These are phyloP conservation scores for Lophura nycthemera DNA, from an alignment of 2,113 vertebrate species.

Conservation along the genomic window DNA sequence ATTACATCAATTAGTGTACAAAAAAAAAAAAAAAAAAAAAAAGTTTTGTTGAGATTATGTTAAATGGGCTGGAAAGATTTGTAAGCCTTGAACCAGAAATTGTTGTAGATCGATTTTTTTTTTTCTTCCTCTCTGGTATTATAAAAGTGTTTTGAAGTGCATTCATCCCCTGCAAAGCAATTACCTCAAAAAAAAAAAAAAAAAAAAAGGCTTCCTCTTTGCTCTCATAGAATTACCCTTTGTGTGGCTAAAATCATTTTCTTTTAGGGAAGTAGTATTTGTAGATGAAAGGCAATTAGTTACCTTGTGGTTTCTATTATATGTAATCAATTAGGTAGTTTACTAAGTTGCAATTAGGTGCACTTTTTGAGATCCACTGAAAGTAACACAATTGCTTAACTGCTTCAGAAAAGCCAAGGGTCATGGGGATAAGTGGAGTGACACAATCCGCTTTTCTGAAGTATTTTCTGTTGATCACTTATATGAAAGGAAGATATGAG, in stretches of 20 bases:
- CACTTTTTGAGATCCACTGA: neutral
- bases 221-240: neutral
- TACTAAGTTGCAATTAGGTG: constrained; percentile 23
- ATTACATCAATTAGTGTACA: neutral
- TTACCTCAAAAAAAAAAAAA: neutral
- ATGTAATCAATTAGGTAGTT: constrained; percentile 4
- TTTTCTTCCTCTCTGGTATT: neutral
- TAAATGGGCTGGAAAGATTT: constrained; percentile 11
- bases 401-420: neutral
- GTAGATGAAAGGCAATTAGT: neutral
- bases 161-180: neutral
- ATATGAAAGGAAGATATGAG: neutral
- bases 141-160: neutral
- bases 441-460: constrained; percentile 13
- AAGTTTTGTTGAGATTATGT: neutral
- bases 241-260: neutral
- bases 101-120: neutral
- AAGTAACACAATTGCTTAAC: neutral
- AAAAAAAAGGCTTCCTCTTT: neutral
- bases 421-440: neutral
- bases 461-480: neutral
- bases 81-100: neutral
- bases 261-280: neutral
- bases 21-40: neutral
- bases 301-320: constrained; percentile 1